Conservation (phyloP, 2,888 invertebrate genomes). For the Dynastes grantii region DNA sequence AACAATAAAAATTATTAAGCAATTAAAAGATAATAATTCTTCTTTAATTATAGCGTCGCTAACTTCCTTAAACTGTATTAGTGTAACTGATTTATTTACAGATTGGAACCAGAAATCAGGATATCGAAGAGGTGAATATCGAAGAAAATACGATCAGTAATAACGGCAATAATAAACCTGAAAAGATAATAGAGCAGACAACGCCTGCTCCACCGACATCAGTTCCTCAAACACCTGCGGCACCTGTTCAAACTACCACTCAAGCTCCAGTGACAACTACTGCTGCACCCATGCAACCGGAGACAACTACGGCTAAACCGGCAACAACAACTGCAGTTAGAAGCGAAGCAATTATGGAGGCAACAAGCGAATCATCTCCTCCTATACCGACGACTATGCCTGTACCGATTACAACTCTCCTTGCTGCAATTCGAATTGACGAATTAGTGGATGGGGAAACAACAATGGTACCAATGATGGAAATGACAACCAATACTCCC, state of each 20-base stretch:
- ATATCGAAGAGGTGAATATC: constrained; percentile 48
- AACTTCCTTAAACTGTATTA: background rate
- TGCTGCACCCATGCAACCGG: background rate
- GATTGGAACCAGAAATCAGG: constrained; percentile 29
- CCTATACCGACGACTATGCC: background rate
- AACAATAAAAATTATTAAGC: background rate
- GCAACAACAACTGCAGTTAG: constrained; percentile 4
- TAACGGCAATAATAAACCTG: constrained; percentile 45
- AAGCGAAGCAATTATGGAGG: background rate
- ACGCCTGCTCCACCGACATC: constrained; percentile 37
- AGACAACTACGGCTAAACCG: constrained; percentile 11
- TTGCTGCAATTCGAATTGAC: constrained; percentile 34
- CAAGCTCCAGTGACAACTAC: constrained; percentile 2
- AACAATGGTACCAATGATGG: constrained; percentile 56
- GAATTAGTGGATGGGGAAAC: constrained; percentile 36
- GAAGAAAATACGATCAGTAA: constrained; percentile 53
- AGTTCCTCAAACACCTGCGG: constrained; percentile 47
- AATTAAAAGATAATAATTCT: constrained; percentile 15
- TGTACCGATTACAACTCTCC: background rate
- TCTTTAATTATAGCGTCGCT: background rate
- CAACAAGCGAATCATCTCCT: background rate
- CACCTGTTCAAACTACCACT: constrained; percentile 20
- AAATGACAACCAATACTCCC: constrained; percentile 23
- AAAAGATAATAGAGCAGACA: constrained; percentile 51
- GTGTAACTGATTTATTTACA: constrained; percentile 22